A percentile compares a stretch with the other conserved stretches of the same genome.
Conservation (phyloP, 2,113 vertebrate species). For the Pterocles orientalis region DNA sequence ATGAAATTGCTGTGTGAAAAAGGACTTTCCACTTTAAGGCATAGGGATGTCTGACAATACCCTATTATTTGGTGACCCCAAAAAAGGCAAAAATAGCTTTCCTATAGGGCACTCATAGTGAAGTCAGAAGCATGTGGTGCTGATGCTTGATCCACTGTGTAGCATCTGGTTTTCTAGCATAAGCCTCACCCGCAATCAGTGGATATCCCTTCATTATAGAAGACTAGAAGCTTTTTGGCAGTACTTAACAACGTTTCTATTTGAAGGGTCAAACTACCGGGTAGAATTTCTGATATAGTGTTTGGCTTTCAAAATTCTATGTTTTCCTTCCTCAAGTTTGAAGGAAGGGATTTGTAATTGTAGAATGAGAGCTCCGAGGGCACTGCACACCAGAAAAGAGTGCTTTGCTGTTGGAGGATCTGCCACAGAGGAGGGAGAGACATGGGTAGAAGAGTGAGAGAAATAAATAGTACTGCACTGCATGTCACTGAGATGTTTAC, state of each 20-base stretch:
- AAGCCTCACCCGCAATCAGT: neutral
- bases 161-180: neutral
- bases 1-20: neutral
- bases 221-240: neutral
- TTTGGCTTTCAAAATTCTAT: conserved; percentile 21
- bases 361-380: neutral
- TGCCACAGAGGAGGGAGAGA: neutral
- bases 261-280: conserved; percentile 6
- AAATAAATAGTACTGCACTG: neutral
- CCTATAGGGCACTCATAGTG: neutral
- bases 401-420: neutral
- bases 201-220: conserved; percentile 30
- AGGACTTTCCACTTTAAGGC: neutral
- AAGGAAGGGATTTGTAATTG: neutral
- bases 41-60: neutral
- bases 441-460: neutral
- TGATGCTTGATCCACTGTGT: neutral
- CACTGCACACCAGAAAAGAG: neutral
- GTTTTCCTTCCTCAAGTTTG: neutral
- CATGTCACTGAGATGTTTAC: neutral
- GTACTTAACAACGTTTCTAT: conserved; percentile 11
- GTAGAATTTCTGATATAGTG: neutral
- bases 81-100: neutral
- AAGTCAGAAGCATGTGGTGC: neutral
- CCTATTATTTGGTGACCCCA: neutral